Evolutionary conservation across 2,888 invertebrate genomes (phyloP), one percentile per base, ranked within the genome.

Genomic region (Oegoconia quadripuncta): DNA sequence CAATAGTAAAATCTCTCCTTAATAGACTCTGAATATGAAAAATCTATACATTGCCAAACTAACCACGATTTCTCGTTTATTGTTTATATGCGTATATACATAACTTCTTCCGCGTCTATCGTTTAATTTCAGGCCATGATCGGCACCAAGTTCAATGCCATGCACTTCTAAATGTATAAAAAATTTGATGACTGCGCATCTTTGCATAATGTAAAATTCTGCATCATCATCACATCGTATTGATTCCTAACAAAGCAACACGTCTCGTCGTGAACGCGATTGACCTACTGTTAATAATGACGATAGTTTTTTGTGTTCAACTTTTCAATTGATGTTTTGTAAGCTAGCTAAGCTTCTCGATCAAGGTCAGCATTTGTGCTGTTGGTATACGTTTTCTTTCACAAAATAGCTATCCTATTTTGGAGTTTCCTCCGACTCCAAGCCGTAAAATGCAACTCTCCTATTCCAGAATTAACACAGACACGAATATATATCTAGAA

Each of bases 101-200:
- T n/a, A n/a, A n/a, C n/a, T n/a, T n/a, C n/a, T n/a, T n/a, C n/a
- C 22, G 22, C 16, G 13, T 28, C 8, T 20, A 20, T 32, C 13
- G 22, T 31, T 42, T 34, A 34, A 35, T 42, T 34, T 42, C n/a
- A 3, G 17, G 18, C 20, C 30, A 11, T 20, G 34, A 37, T 30
- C 14, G 22, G n/a, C 16, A 27, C 25, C 32, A 42, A 38, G 42
- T 42, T 80, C 77, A 80, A 66, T 76, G 74, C 56, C 70, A 62
- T 53, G 50, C 47, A 46, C 42, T 55, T 38, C 42, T 36, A 37
- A 34, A 41, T 39, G 31, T 54, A 54, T 55, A 59, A 52, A 55
- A 59, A 51, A 62, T 57, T 67, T 56, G 57, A 73, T 78, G 78
- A 78, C 70, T 61, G 40, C 45, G 59, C 64, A 56, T 22, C 45